Base-by-base conservation (phyloP, 1,140 invertebrate species). In the Drosophila obscura region DNA sequence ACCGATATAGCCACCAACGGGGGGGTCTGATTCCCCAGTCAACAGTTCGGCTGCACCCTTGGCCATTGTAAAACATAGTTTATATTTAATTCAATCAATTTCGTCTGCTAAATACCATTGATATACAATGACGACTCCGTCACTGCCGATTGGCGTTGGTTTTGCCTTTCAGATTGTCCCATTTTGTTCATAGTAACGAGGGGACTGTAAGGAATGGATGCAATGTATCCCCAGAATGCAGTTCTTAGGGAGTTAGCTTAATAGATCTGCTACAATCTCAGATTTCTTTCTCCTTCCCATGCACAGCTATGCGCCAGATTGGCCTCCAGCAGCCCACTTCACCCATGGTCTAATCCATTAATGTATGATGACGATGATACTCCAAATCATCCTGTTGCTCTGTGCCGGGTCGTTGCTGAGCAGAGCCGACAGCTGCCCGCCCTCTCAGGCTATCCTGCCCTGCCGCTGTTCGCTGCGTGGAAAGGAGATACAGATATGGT, bases 401-500 rank as follows among this genome's bases (percentile, higher is more conserved):
- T 63, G 31, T 35, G 49, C 53, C 49, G 79, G 67, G 46, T 16
- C 66, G 15, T 57, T 28, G 4, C 43, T 59, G 0, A 69, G 48
- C 16, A 48, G 19, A 13, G 82, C 90, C 2, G 90, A 90, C 19
- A 91, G 82, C 77, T 93, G 93, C 80, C 93, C 93, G 22, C 92
- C 92, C 16, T 91, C 92, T 1, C 92, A 93, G 68, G 90, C 91
- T 7, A 93, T 93, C 51, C 63, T 93, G 58, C 93, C 93, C 9
- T 93, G 93, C 76, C 82, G 92, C 43, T 93, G 93, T 77, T 89
- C 92, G 9, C 78, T 92, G 26, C 74, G 92, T 11, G 92, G 83
- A 60, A 91, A 92, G 44, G 92, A 93, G 72, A 92, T 93, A 49
- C 93, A 93, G 88, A 92, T 93, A 76, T 93, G 93, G 93, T 93